Evolutionary conservation across 2,113 vertebrate genomes (phyloP).

Genomic region (Hypocryptadius cinnamomeus): DNA sequence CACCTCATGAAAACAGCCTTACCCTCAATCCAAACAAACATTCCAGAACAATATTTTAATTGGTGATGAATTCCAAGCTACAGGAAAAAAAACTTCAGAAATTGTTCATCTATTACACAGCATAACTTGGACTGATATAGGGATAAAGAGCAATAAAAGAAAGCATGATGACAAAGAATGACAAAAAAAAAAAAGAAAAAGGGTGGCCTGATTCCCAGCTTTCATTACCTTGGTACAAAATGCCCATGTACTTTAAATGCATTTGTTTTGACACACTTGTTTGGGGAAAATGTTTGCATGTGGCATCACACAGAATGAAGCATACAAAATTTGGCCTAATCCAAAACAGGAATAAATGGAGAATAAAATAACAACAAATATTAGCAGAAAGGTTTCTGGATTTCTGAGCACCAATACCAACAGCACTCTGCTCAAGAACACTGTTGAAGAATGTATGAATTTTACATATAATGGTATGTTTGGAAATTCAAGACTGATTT

Average conservation of each 20-base stretch:
- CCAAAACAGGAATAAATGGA: background rate
- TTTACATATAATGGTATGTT: background rate
- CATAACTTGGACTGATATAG: background rate
- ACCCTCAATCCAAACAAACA: background rate
- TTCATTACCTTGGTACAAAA: background rate
- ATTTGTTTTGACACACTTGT: background rate
- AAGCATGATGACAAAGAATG: background rate
- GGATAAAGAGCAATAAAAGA: background rate
- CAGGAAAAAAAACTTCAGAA: background rate
- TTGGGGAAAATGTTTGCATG: background rate
- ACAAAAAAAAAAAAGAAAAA: background rate
- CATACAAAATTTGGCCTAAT: background rate
- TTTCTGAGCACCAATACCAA: background rate
- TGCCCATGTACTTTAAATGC: background rate
- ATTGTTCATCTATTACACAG: background rate
- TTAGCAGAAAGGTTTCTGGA: background rate
- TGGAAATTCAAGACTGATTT: background rate
- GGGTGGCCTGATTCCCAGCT: background rate
- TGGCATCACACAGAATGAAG: background rate
- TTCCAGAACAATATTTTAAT: background rate
- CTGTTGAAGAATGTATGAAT: rapidly evolving
- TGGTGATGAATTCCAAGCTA: background rate
- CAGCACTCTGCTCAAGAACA: background rate
- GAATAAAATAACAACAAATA: background rate
- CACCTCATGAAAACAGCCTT: background rate